These are phyloP conservation scores for Leuciscus idus DNA, from an alignment of 2,113 vertebrate species.

Conservation along the genomic window DNA sequence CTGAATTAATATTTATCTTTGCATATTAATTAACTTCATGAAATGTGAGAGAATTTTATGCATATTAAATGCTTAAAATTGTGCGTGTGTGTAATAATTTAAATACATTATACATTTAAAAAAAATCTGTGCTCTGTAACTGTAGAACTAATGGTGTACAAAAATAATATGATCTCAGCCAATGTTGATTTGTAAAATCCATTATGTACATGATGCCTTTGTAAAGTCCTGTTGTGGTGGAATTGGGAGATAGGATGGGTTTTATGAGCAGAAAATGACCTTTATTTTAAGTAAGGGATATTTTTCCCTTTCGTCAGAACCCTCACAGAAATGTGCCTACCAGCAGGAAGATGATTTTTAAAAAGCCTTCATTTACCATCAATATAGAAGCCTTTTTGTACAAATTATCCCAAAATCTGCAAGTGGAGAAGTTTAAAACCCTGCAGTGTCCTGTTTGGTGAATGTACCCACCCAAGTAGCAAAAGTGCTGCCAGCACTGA, in stretches of 20 bases:
- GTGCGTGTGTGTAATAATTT: too few relatives aligned
- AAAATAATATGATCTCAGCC: background rate
- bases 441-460: background rate
- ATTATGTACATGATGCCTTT: background rate
- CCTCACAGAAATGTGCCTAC: background rate
- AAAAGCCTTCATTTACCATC: background rate
- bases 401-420: background rate
- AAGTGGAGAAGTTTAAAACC: background rate
- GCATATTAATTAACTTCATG: background rate
- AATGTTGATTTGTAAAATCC: background rate
- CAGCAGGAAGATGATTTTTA: background rate
- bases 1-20: conserved; percentile 2
- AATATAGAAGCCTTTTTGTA: background rate
- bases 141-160: too few relatives aligned
- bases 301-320: background rate
- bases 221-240: background rate
- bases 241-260: background rate
- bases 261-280: background rate
- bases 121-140: too few relatives aligned
- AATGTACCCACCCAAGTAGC: background rate
- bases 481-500: background rate
- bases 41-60: background rate
- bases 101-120: too few relatives aligned
- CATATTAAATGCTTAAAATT: background rate
- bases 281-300: background rate